Evolutionary conservation across 2,888 invertebrate genomes (phyloP).

Genomic region (Rambutsinella grinnellia): DNA sequence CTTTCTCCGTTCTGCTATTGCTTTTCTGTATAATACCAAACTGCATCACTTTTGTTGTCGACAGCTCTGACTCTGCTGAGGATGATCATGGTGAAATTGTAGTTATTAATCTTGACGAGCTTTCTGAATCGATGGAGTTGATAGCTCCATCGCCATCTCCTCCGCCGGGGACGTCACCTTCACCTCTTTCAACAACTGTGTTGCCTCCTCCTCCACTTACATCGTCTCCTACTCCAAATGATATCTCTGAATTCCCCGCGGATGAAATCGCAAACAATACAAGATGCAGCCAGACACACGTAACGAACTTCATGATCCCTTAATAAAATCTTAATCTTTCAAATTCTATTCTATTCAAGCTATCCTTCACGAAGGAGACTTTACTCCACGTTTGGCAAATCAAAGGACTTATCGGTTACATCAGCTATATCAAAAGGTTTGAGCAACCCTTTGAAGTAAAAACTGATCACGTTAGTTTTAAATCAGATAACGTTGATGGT

Average conservation of each 20-base stretch:
- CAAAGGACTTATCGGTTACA: constrained; percentile 57
- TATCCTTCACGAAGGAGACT: constrained; percentile 56
- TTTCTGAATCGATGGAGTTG: too few species aligned
- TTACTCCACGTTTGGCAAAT: constrained; percentile 61
- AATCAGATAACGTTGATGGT: constrained; percentile 61
- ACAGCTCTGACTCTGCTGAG: too few species aligned
- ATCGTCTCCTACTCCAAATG: background rate
- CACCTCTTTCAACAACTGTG: background rate
- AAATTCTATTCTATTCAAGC: too few species aligned
- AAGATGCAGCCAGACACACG: constrained; percentile 55
- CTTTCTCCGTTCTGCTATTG: too few species aligned
- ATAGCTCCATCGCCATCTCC: background rate
- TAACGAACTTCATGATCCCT: constrained; percentile 12
- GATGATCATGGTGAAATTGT: too few species aligned
- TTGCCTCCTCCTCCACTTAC: background rate
- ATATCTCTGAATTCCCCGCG: background rate
- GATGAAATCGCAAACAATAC: constrained; percentile 34
- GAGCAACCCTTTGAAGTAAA: constrained; percentile 59
- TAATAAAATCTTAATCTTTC: constrained; percentile 4
- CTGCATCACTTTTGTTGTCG: too few species aligned
- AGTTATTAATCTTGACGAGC: too few species aligned
- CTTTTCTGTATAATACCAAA: too few species aligned
- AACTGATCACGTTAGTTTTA: constrained; percentile 60
- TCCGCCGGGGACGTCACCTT: too few species aligned
- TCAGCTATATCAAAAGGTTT: constrained; percentile 58